These are phyloP conservation scores for Porites australiensis DNA, from an alignment of 64 coral and sea anemone genomes.

Conservation along the genomic window DNA sequence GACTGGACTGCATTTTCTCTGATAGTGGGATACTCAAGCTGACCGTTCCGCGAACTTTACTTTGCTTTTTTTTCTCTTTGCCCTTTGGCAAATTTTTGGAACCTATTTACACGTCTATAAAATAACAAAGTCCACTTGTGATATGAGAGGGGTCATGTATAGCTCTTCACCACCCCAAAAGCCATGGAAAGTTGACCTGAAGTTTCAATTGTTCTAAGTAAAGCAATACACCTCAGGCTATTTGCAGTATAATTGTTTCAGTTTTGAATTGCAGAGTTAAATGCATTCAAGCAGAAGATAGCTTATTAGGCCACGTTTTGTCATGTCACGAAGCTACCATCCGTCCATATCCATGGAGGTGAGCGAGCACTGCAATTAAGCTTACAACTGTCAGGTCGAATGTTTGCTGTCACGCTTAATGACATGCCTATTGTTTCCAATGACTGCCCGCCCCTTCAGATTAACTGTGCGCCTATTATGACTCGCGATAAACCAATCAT, in stretches of 20 bases:
- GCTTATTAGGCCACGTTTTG: constrained; percentile 57
- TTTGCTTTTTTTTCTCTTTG: too few relatives aligned
- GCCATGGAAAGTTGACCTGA: too few relatives aligned
- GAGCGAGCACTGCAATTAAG: constrained; percentile 55
- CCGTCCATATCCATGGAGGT: background rate
- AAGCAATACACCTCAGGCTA: background rate
- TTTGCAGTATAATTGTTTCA: background rate
- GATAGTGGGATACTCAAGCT: too few relatives aligned
- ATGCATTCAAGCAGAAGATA: constrained; percentile 22
- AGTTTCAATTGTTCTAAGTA: too few relatives aligned
- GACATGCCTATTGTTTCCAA: constrained; percentile 34
- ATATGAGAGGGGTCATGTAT: too few relatives aligned
- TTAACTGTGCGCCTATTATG: constrained; percentile 53
- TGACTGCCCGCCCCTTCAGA: constrained; percentile 41
- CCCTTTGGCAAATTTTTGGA: too few relatives aligned
- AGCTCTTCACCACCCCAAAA: too few relatives aligned
- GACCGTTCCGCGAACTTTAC: too few relatives aligned
- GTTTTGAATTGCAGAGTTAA: constrained; percentile 12
- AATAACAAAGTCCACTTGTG: too few relatives aligned
- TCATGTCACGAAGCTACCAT: background rate
- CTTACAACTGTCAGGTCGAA: constrained; percentile 27
- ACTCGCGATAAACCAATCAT: constrained; percentile 36
- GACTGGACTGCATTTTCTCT: too few relatives aligned
- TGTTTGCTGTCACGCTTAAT: constrained; percentile 50
- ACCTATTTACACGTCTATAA: too few relatives aligned